Conservation (phyloP, 2,888 invertebrate species). For the Elysia crispata region DNA sequence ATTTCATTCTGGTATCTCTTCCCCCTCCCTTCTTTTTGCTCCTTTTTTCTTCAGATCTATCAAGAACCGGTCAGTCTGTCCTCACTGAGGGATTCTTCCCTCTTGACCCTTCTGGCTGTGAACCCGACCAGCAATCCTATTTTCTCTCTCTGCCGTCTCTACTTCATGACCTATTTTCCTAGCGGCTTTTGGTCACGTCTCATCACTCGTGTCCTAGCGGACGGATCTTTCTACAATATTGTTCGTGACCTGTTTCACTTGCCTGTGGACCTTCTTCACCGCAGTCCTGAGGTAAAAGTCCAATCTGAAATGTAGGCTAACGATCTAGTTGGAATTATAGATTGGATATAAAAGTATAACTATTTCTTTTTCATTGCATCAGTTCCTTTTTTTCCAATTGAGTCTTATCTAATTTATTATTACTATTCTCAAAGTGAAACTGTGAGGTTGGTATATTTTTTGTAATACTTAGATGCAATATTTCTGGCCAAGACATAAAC, state of each 20-base stretch:
- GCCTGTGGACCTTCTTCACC: conserved; percentile 56
- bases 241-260: conserved; percentile 60
- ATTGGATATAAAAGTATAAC: too few relatives aligned
- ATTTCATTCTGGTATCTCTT: too few relatives aligned
- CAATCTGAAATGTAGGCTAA: background rate
- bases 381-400: too few relatives aligned
- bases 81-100: conserved; percentile 33
- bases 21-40: too few relatives aligned
- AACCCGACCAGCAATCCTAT: conserved; percentile 62
- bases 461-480: too few relatives aligned
- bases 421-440: too few relatives aligned
- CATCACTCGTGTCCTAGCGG: conserved; percentile 93
- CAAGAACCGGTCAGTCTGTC: background rate
- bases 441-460: too few relatives aligned
- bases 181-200: conserved; percentile 98
- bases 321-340: too few relatives aligned
- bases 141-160: conserved; percentile 75
- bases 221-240: conserved; percentile 78
- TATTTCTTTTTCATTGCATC: too few relatives aligned
- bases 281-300: conserved; percentile 56
- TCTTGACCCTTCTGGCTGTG: conserved; percentile 53
- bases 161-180: conserved; percentile 94
- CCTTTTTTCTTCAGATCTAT: conserved; percentile 18
- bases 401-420: too few relatives aligned
- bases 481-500: too few relatives aligned